phyloP scores from a whole-genome alignment of 2,113 vertebrate genomes.

The Zootoca vivipara region DNA sequence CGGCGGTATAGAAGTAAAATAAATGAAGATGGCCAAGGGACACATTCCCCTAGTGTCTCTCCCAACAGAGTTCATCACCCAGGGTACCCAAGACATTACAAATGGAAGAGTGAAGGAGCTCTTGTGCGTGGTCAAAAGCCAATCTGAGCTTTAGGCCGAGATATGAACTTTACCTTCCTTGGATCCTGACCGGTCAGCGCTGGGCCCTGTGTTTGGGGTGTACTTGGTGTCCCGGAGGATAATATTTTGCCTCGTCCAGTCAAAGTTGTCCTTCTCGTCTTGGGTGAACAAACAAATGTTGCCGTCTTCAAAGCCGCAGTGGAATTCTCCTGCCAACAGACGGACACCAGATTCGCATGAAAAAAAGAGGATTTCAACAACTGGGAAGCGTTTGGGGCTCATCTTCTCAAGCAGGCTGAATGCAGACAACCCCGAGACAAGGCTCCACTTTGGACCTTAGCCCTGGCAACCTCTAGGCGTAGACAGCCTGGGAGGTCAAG shows the following conservation, averaged over 20 bases:
- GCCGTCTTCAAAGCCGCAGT: constrained; percentile 96
- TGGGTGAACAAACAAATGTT: constrained; percentile 97
- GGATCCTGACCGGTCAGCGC: constrained; percentile 88
- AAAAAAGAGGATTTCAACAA: too few species aligned
- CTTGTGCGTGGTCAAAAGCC: too few species aligned
- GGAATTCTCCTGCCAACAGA: constrained; percentile 89
- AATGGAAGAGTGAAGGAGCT: too few species aligned
- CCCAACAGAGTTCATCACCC: too few species aligned
- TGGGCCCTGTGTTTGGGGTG: constrained; percentile 96
- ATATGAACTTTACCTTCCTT: constrained; percentile 85
- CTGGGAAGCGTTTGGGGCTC: not conserved
- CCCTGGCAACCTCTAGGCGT: not conserved
- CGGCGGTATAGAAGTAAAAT: too few species aligned
- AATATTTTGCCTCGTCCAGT: constrained; percentile 98
- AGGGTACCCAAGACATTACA: too few species aligned
- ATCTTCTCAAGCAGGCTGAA: not conserved
- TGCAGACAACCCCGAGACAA: not conserved
- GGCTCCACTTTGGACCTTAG: not conserved
- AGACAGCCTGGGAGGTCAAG: not conserved
- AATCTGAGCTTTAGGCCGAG: not conserved
- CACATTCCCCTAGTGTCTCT: too few species aligned
- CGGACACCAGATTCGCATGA: not conserved
- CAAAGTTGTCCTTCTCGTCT: constrained; percentile 95
- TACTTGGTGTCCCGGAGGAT: constrained; percentile 96
- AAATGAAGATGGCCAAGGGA: not conserved